Conservation (phyloP, 2,113 vertebrate genomes). For the Neodontobutis hainanensis region DNA sequence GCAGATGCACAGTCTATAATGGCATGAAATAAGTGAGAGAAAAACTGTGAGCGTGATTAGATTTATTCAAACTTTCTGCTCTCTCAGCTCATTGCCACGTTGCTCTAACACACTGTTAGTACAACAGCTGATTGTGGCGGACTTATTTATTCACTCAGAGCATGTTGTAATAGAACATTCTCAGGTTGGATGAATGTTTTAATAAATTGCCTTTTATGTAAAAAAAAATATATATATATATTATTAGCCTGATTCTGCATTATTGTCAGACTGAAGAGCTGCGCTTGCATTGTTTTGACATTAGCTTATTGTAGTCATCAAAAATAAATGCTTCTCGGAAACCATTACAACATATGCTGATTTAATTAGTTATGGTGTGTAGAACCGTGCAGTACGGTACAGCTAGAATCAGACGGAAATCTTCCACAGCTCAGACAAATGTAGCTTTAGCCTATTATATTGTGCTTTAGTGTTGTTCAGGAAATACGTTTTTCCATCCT, state of each 20-base stretch:
- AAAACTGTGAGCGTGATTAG: not conserved
- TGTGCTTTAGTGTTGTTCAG: not conserved
- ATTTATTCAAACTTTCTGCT: not conserved
- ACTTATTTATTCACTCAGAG: slow-evolving; percentile 40
- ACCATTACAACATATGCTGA: not conserved
- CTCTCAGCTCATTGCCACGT: slow-evolving; percentile 18
- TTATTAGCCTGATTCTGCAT: slow-evolving; percentile 7
- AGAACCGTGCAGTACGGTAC: not conserved
- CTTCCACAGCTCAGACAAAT: not conserved
- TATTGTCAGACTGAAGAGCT: not conserved
- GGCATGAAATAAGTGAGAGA: not conserved
- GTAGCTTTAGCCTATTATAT: not conserved
- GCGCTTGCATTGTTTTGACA: slow-evolving; percentile 6
- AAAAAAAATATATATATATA: not conserved
- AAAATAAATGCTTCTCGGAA: slow-evolving; percentile 6
- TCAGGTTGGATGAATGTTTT: slow-evolving; percentile 31
- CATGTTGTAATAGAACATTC: not conserved
- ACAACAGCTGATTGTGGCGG: slow-evolving; percentile 28
- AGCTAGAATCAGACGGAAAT: not conserved
- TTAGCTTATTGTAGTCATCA: slow-evolving; percentile 13
- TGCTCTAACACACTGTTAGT: slow-evolving; percentile 9
- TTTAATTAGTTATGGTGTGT: not conserved
- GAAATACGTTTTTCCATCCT: too few relatives aligned
- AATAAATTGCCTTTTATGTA: slow-evolving; percentile 26
- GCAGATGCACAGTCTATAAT: slow-evolving; percentile 4